Conservation (phyloP, 2,113 vertebrate genomes). For the Spea multiplicata region DNA sequence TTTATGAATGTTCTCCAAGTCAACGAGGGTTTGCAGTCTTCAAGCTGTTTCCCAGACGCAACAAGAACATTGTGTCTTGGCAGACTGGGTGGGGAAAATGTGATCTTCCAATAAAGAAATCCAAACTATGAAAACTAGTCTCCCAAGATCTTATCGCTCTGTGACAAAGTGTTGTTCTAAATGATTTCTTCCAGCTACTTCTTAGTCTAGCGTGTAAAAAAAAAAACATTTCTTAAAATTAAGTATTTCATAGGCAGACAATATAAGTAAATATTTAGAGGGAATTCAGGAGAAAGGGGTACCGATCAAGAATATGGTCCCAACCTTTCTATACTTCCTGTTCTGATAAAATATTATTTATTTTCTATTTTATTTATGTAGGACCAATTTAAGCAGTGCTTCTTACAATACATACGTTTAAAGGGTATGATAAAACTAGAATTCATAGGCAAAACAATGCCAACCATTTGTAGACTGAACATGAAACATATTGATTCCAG, state of each 20-base stretch:
- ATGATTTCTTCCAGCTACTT: slow-evolving; percentile 51
- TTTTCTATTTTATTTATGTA: too few species aligned
- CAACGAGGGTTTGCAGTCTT: slow-evolving; percentile 55
- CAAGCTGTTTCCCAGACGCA: slow-evolving; percentile 56
- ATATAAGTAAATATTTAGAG: neutral
- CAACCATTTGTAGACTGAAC: too few species aligned
- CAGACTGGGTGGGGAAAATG: slow-evolving; percentile 58
- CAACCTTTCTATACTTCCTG: too few species aligned
- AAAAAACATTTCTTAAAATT: neutral
- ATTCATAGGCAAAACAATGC: too few species aligned
- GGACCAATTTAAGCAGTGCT: too few species aligned
- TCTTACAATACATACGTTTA: too few species aligned
- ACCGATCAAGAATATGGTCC: too few species aligned
- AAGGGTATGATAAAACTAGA: too few species aligned
- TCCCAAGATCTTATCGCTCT: slow-evolving; percentile 65
- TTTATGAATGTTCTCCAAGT: slow-evolving; percentile 51
- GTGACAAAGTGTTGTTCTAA: slow-evolving; percentile 52
- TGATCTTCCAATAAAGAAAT: slow-evolving; percentile 63
- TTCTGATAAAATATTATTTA: too few species aligned
- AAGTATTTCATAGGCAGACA: neutral
- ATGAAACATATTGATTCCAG: too few species aligned
- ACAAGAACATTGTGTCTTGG: slow-evolving; percentile 61
- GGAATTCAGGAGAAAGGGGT: too few species aligned
- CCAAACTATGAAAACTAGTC: slow-evolving; percentile 50
- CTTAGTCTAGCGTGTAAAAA: neutral